These are phyloP conservation scores for Salminus brasiliensis DNA, from an alignment of 2,113 vertebrate genomes.

Conservation along the genomic window DNA sequence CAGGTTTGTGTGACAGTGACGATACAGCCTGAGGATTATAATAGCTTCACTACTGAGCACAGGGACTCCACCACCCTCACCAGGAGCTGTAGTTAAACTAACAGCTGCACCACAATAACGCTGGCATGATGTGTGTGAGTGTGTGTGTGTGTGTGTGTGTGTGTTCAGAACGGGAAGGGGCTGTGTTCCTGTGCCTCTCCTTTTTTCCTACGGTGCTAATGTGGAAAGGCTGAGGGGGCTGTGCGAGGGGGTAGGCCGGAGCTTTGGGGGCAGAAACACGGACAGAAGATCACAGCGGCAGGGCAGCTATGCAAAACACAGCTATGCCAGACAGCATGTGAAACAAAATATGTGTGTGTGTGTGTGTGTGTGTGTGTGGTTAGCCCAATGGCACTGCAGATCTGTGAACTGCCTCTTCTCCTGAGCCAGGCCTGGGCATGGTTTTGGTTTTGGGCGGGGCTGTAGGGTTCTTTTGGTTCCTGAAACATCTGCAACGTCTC, in stretches of 20 bases:
- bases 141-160: neutral
- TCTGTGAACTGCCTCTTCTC: neutral
- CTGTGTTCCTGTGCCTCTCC: slow-evolving; percentile 57
- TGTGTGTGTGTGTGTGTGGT: neutral
- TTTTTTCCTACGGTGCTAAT: slow-evolving; percentile 61
- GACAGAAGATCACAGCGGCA: neutral
- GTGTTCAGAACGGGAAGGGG: neutral
- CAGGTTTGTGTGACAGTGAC: too few relatives aligned
- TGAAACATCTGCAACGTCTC: neutral
- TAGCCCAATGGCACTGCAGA: neutral
- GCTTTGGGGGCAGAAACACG: neutral
- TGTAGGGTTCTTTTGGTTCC: neutral
- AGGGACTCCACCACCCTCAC: too few relatives aligned
- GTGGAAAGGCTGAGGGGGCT: slow-evolving; percentile 67
- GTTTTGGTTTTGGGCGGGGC: neutral
- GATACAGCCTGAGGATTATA: too few relatives aligned
- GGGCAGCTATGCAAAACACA: neutral
- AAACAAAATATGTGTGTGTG: neutral
- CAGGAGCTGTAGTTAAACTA: neutral
- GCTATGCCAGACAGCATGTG: neutral
- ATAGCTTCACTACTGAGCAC: too few relatives aligned
- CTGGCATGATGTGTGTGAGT: neutral
- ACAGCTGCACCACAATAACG: neutral
- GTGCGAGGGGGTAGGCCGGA: neutral
- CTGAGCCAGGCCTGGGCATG: neutral